These are phyloP conservation scores for Dicaeum eximium DNA, from an alignment of 2,113 vertebrate genomes.

Conservation along the genomic window DNA sequence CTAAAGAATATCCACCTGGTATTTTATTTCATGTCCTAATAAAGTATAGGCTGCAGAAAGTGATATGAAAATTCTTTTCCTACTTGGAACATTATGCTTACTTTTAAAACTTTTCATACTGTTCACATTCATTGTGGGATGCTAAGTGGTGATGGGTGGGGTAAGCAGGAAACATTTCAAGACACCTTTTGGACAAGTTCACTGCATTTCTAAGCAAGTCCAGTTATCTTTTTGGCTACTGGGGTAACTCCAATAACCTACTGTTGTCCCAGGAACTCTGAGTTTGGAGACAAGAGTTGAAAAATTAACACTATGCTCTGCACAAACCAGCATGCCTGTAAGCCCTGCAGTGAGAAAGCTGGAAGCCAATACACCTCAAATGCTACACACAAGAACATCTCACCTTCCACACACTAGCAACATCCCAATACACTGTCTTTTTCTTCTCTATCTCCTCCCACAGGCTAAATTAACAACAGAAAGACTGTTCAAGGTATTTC, in stretches of 20 bases:
- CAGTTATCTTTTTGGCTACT: not conserved
- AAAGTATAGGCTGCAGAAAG: not conserved
- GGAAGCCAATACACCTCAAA: constrained; percentile 29
- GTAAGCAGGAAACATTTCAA: not conserved
- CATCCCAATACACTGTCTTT: constrained; percentile 41
- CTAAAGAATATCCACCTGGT: not conserved
- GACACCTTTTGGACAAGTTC: not conserved
- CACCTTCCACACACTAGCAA: constrained; percentile 14
- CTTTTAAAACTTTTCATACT: not conserved
- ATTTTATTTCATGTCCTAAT: not conserved
- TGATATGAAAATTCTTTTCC: not conserved
- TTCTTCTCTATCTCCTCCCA: constrained; percentile 43
- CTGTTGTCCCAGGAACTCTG: constrained; percentile 23
- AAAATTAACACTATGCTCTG: not conserved
- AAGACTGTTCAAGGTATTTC: not conserved
- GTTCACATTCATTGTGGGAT: not conserved
- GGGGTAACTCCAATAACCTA: not conserved
- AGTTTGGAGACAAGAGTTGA: not conserved
- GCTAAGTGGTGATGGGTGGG: not conserved
- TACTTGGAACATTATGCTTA: not conserved
- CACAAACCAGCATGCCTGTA: not conserved
- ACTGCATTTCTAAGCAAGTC: not conserved
- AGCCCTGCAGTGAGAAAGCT: not conserved
- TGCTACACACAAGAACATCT: constrained; percentile 1
- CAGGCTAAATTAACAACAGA: not conserved